Evolutionary conservation across 2,113 vertebrate species (phyloP), one percentile per base, ranked within the genome.

Genomic region (Tychaedon coryphoeus): DNA sequence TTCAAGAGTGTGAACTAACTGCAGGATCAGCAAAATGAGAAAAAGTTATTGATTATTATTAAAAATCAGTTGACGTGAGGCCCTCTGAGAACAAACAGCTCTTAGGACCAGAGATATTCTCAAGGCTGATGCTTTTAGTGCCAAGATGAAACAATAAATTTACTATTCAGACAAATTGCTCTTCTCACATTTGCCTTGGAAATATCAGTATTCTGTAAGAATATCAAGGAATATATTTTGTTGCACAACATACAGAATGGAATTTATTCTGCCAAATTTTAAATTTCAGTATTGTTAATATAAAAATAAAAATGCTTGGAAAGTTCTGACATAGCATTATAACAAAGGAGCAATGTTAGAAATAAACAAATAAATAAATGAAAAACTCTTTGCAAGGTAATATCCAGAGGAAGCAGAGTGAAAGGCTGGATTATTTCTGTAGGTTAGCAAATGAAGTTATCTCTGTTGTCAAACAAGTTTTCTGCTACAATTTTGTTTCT

Each of bases 11-110:
- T 70, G 47, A 60, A 67, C 73, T 94, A 80, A 62, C 94, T 69
- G 72, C 84, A 95, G 67, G 40, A 73, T 95, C 92, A 97, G 88
- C 82, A 86, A 84, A 95, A 42, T 10, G 31, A 85, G 38, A 57
- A 89, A 91, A 95, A 67, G 5, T 33, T 42, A 90, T 34, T 84
- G 74, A 95, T 93, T 95, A 82, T 79, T 92, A 95, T 94, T 92
- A 95, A 97, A 96, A 97, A 92, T 91, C 51, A 94, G 87, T 92
- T 97, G 92, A 94, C 2, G 8, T 93, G 34, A 89, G 81, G 31
- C 85, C 88, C 75, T 96, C 84, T 89, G 66, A 81, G 70, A 90
- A 76, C 12, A 95, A 92, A 61, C 76, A 87, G 65, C 79, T 82
- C 69, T 73, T 38, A 31, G 33, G n/a, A 91, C n/a, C 38, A 43